These are phyloP conservation scores for Protodeltote pygarga DNA, from an alignment of 2,888 invertebrate species.

Conservation along the genomic window DNA sequence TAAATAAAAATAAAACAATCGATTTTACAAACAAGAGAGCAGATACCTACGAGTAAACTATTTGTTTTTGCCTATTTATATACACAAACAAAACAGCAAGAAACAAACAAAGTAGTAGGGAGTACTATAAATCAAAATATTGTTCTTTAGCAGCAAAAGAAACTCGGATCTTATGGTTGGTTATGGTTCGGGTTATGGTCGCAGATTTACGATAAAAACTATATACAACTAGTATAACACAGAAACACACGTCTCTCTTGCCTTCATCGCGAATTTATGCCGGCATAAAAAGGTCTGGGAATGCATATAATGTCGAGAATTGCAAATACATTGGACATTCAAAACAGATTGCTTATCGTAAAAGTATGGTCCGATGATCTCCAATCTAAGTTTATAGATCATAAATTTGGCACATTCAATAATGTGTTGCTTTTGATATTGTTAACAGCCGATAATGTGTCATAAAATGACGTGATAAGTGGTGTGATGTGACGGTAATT, in stretches of 20 bases:
- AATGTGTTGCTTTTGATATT: slow-evolving; percentile 75
- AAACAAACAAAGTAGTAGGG: slow-evolving; percentile 23
- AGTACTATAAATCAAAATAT: slow-evolving; percentile 47
- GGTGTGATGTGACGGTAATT: slow-evolving; percentile 17
- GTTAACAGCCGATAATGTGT: slow-evolving; percentile 74
- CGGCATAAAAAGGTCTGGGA: slow-evolving; percentile 77
- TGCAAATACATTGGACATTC: slow-evolving; percentile 69
- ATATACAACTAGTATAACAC: slow-evolving; percentile 57
- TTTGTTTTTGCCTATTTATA: no score
- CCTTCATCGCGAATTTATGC: slow-evolving; percentile 79
- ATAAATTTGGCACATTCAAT: slow-evolving; percentile 78
- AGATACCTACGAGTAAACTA: no score
- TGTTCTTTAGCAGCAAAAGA: slow-evolving; percentile 44
- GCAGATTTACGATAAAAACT: slow-evolving; percentile 56
- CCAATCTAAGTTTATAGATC: slow-evolving; percentile 81
- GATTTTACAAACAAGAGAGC: no score
- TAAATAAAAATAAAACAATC: no score
- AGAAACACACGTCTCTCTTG: slow-evolving; percentile 53
- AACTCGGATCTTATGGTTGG: slow-evolving; percentile 8
- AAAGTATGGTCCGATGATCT: slow-evolving; percentile 81
- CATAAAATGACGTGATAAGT: slow-evolving; percentile 35
- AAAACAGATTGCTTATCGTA: slow-evolving; percentile 82
- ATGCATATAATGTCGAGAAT: slow-evolving; percentile 77
- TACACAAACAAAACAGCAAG: slow-evolving; percentile 14
- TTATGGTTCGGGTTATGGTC: no score